Base-by-base conservation (phyloP, 1,140 invertebrate genomes). In the Zaprionus taronus region DNA sequence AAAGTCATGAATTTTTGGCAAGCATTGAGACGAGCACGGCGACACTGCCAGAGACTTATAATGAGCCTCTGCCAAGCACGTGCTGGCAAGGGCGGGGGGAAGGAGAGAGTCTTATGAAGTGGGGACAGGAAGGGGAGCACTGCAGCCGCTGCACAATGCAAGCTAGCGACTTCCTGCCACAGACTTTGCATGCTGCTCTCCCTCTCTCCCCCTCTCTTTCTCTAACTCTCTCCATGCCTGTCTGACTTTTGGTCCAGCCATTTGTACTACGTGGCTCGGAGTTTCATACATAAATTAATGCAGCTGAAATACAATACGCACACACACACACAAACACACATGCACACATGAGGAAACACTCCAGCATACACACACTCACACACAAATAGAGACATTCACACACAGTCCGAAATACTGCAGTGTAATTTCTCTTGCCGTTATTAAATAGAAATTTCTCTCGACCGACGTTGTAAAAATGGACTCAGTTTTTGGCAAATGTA, bases 221-320 rank as follows among this genome's bases (percentile, higher is more conserved):
- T 47, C 41, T 47, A 6, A 7, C n/a, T 75, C 79, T 78, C 83
- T 71, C 76, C 66, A 73, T 78, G 83, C 55, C 77, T 49, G 78
- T 79, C 78, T 81, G 84, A 81, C 71, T 89, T 77, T 79, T 81
- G 81, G 85, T 73, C 64, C 44, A 56, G 44, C 61, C 67, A 65
- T 65, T 68, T 38, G 81, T 89, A 89, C 84, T 89, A 89, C 84
- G 83, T 87, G 83, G 74, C 72, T 73, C 78, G 72, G 68, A 77
- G 55, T 65, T 90, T 73, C 78, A 77, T 89, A 84, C 84, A 89
- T 89, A 89, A 89, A 89, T 89, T 89, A 89, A 89, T 89, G 84
- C 85, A 84, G 81, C 69, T 64, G 85, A 77, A 75, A 81, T 81
- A 79, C 84, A 76, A 83, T 71, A 76, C 80, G 70, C 72, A 77